Conservation (phyloP, 2,888 invertebrate species). For the Acleris laterana region DNA sequence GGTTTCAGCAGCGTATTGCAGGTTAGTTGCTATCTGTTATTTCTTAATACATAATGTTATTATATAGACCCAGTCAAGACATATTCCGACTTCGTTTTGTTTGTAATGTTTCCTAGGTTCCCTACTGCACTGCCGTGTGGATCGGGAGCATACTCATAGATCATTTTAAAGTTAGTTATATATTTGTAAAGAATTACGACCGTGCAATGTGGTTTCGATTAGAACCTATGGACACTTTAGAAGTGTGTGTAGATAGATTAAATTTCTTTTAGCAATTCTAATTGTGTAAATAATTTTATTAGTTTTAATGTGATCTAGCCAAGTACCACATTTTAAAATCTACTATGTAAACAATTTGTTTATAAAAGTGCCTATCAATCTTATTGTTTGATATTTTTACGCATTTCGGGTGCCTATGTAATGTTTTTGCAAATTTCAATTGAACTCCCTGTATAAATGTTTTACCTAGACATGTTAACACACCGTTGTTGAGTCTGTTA, state of each 20-base stretch:
- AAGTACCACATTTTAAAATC: conserved; percentile 62
- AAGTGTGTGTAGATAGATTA: conserved; percentile 73
- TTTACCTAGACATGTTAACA: conserved; percentile 5
- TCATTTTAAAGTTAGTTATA: conserved; percentile 57
- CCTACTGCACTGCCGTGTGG: conserved; percentile 12
- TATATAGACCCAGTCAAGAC: conserved; percentile 39
- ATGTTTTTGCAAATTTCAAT: conserved; percentile 21
- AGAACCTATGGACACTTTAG: conserved; percentile 63
- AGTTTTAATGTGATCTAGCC: conserved; percentile 52
- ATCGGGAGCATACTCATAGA: conserved; percentile 63
- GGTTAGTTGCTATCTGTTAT: conserved; percentile 52
- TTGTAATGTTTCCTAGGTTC: conserved; percentile 15
- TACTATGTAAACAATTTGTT: conserved; percentile 54
- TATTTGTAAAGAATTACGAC: conserved; percentile 54
- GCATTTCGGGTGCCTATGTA: conserved; percentile 40
- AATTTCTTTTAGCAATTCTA: conserved; percentile 60
- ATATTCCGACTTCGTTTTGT: conserved; percentile 19
- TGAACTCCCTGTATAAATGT: too few species aligned
- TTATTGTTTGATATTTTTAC: conserved; percentile 48
- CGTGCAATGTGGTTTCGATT: conserved; percentile 73
- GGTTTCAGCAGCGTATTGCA: conserved; percentile 64
- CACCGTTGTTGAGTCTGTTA: conserved; percentile 31
- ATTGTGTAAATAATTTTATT: conserved; percentile 67
- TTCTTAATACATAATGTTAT: conserved; percentile 42
- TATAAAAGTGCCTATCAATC: conserved; percentile 64